phyloP scores from a whole-genome alignment of 2,888 invertebrate species.

The Esperia sulphurella region DNA sequence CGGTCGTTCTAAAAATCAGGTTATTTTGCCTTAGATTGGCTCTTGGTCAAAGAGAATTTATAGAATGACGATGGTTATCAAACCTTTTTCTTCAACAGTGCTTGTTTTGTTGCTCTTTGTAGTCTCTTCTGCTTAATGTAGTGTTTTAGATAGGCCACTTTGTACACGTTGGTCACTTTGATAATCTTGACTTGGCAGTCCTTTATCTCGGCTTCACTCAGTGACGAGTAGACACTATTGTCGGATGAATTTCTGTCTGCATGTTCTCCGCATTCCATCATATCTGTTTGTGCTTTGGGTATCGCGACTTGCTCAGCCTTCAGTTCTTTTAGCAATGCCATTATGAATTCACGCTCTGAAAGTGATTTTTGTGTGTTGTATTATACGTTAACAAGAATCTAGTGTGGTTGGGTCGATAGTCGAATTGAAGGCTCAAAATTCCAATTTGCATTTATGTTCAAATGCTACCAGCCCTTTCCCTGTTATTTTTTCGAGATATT shows the following conservation, averaged over 20 bases:
- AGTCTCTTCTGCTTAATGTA: constrained; percentile 63
- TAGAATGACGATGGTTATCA: not conserved
- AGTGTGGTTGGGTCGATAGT: not conserved
- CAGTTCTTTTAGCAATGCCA: constrained; percentile 50
- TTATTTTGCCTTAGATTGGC: not conserved
- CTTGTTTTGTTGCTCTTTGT: constrained; percentile 51
- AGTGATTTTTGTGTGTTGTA: too few relatives aligned
- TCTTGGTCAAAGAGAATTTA: not conserved
- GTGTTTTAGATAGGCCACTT: constrained; percentile 61
- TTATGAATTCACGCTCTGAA: constrained; percentile 49
- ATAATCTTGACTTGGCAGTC: constrained; percentile 63
- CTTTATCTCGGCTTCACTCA: constrained; percentile 34
- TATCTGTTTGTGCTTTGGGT: constrained; percentile 30
- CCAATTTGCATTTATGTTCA: not conserved
- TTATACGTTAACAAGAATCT: not conserved
- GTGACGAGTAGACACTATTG: constrained; percentile 46
- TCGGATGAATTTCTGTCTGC: constrained; percentile 29
- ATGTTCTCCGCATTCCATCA: constrained; percentile 35
- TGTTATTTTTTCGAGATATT: too few relatives aligned
- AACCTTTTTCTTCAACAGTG: constrained; percentile 61
- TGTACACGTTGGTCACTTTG: constrained; percentile 67
- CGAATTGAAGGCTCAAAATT: not conserved
- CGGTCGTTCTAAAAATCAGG: constrained; percentile 1
- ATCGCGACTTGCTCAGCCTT: constrained; percentile 35
- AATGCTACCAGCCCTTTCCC: not conserved